A percentile compares a stretch with the other conserved stretches of the same genome.
These are phyloP conservation scores for Tetrax tetrax DNA, from an alignment of 2,113 vertebrate species.

Conservation along the genomic window DNA sequence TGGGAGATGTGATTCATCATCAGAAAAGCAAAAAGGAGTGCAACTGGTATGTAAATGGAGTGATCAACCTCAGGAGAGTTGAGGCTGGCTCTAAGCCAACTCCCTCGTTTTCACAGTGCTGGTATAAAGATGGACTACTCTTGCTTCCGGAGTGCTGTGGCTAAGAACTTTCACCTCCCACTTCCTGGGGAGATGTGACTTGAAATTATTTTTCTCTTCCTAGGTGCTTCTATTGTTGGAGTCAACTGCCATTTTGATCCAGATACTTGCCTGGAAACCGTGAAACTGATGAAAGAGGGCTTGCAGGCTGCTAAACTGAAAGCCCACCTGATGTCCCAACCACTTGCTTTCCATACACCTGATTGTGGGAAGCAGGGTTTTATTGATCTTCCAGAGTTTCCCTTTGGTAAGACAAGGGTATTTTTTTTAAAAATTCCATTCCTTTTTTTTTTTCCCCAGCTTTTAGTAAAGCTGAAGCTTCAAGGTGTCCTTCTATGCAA, in stretches of 20 bases:
- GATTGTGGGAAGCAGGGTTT: constrained; percentile 95
- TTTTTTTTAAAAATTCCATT: background rate
- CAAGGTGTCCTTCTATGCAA: background rate
- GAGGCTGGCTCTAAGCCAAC: background rate
- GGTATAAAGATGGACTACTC: background rate
- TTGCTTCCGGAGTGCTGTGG: background rate
- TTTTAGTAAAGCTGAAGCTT: background rate
- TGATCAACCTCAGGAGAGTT: background rate
- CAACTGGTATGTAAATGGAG: background rate
- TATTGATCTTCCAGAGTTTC: constrained; percentile 96
- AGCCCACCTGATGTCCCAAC: constrained; percentile 91
- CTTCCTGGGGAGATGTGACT: background rate
- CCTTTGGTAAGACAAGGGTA: constrained; percentile 83
- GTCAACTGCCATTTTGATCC: constrained; percentile 98
- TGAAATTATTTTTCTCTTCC: background rate
- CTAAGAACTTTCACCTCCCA: background rate
- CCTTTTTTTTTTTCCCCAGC: fast-evolving
- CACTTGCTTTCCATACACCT: constrained; percentile 92
- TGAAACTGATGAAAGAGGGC: constrained; percentile 93
- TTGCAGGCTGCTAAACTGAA: constrained; percentile 88
- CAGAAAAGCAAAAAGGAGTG: background rate
- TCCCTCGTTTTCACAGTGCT: background rate
- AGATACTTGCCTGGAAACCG: constrained; percentile 82
- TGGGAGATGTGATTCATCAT: background rate
- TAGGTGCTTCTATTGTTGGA: constrained; percentile 92